Conservation (phyloP, 1,140 invertebrate species). For the Lordiphosa collinella region DNA sequence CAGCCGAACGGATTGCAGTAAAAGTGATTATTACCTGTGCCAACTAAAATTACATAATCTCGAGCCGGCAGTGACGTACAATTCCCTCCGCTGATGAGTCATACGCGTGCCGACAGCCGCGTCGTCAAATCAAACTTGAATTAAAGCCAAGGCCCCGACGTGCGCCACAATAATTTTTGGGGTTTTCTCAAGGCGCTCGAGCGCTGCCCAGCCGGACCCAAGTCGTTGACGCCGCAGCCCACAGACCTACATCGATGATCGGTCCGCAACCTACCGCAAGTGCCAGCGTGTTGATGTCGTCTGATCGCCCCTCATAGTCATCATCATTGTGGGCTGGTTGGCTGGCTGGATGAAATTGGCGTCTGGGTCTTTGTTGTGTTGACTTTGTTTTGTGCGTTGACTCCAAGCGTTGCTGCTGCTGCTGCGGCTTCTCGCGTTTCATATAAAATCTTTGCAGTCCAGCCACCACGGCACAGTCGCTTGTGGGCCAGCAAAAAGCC, state of each 20-base stretch:
- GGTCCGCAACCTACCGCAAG: slow-evolving; percentile 69
- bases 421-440: slow-evolving; percentile 62
- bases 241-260: slow-evolving; percentile 39
- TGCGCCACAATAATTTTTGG: slow-evolving; percentile 70
- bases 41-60: slow-evolving; percentile 53
- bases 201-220: slow-evolving; percentile 26
- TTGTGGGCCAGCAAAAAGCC: slow-evolving; percentile 56
- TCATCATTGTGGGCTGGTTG: slow-evolving; percentile 28
- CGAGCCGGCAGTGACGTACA: slow-evolving; percentile 56
- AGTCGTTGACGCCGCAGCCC: slow-evolving; percentile 59
- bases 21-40: slow-evolving; percentile 66
- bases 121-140: slow-evolving; percentile 64
- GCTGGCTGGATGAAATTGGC: slow-evolving; percentile 9
- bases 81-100: slow-evolving; percentile 41
- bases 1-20: slow-evolving; percentile 40
- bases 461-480: slow-evolving; percentile 61
- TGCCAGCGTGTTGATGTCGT: slow-evolving; percentile 44
- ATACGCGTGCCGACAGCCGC: slow-evolving; percentile 14
- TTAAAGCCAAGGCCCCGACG: slow-evolving; percentile 68
- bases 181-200: slow-evolving; percentile 68
- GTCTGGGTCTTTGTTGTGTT: slow-evolving; percentile 57
- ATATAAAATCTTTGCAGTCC: slow-evolving; percentile 67
- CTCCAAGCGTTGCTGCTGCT: slow-evolving; percentile 19
- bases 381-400: slow-evolving; percentile 32
- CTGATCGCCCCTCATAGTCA: slow-evolving; percentile 14